These are phyloP conservation scores for Poecilia latipinna DNA, from an alignment of 2,113 vertebrate species.

Conservation along the genomic window DNA sequence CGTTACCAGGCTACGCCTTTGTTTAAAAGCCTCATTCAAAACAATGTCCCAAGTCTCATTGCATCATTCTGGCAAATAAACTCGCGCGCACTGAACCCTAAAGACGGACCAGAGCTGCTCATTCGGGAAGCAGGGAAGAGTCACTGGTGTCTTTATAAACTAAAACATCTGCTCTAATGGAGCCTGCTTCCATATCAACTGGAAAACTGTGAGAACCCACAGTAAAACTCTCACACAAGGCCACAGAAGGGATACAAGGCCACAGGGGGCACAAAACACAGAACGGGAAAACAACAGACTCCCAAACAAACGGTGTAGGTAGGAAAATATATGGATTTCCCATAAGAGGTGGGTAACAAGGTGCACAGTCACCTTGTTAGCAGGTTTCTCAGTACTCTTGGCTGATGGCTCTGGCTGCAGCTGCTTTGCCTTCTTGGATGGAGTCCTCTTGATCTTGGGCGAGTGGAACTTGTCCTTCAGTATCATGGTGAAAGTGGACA, in stretches of 20 bases:
- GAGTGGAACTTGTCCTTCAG: constrained; percentile 99
- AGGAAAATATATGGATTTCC: constrained; percentile 47
- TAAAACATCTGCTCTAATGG: constrained; percentile 60
- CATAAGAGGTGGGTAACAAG: constrained; percentile 11
- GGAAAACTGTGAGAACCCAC: constrained; percentile 66
- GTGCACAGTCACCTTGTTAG: constrained; percentile 87
- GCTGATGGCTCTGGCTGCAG: constrained; percentile 86
- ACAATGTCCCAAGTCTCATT: background rate
- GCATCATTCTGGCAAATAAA: constrained; percentile 26
- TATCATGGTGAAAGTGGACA: constrained; percentile 98
- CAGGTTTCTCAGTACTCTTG: constrained; percentile 88
- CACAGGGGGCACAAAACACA: constrained; percentile 16
- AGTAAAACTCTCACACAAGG: constrained; percentile 38
- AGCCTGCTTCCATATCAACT: constrained; percentile 32
- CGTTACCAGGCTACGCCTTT: background rate
- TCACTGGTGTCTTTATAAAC: constrained; percentile 52
- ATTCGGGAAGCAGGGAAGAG: constrained; percentile 51
- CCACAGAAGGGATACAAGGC: constrained; percentile 47
- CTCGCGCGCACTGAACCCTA: constrained; percentile 51
- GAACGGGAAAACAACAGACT: constrained; percentile 43
- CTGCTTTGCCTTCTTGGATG: constrained; percentile 96
- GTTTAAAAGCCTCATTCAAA: background rate
- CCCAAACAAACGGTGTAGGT: constrained; percentile 30
- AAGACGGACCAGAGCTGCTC: constrained; percentile 39
- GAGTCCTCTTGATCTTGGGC: constrained; percentile 97